Conservation (phyloP, 1,140 invertebrate genomes). For the Ectropis grisescens region DNA sequence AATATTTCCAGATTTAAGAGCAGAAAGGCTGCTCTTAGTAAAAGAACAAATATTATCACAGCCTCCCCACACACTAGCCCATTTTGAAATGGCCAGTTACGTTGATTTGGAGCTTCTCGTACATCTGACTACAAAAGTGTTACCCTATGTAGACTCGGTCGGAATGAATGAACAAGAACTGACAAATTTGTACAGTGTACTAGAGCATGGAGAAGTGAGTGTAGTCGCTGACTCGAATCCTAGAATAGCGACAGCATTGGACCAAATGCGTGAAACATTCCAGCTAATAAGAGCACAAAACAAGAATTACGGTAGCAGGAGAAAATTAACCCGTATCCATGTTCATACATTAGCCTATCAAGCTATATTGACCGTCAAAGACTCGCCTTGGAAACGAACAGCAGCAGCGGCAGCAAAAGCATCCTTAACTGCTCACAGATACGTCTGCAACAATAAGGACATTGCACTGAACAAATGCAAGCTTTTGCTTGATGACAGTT, state of each 20-base stretch:
- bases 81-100: conserved; percentile 93
- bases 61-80: conserved; percentile 74
- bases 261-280: conserved; percentile 87
- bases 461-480: conserved; percentile 79
- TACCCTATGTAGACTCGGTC: conserved; percentile 86
- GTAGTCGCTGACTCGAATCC: conserved; percentile 85
- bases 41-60: conserved; percentile 77
- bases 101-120: conserved; percentile 78
- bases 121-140: conserved; percentile 77
- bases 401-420: conserved; percentile 87
- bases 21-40: conserved; percentile 76
- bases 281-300: conserved; percentile 67
- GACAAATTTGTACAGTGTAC: conserved; percentile 80
- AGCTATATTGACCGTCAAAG: conserved; percentile 81
- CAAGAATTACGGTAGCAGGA: conserved; percentile 53
- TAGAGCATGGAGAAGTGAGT: conserved; percentile 80
- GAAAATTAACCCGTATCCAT: conserved; percentile 82
- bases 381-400: conserved; percentile 81
- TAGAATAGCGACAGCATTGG: conserved; percentile 83
- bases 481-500: conserved; percentile 88
- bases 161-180: conserved; percentile 94
- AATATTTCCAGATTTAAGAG: conserved; percentile 71
- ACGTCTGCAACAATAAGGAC: conserved; percentile 84
- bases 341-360: conserved; percentile 92
- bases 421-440: conserved; percentile 85